Base-by-base conservation (phyloP, 2,888 invertebrate species). In the Harpalus rubripes region DNA sequence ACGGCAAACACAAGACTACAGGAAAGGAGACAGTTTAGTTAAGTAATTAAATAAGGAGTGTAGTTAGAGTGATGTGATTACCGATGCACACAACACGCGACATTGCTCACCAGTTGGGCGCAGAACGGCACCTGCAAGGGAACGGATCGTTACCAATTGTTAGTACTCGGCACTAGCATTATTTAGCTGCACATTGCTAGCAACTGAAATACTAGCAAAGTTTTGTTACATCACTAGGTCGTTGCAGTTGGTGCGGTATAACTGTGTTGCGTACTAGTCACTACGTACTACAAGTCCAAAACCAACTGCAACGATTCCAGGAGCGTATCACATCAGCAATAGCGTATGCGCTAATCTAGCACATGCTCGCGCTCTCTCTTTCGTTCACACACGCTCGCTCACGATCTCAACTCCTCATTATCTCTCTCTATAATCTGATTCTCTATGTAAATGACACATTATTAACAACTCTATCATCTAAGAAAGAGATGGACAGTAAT, bases 51-150 rank as follows among this genome's bases (percentile, higher is more conserved):
- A 63, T 76, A 81, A 82, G 86, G 87, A 88, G 90, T 90, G 90
- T 91, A 91, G 90, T 90, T 90, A 95, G 94, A 95, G 95, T 95
- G 95, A 94, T 94, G 95, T 95, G 95, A 95, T 93, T 96, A 96
- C 96, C 96, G 96, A 96, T 96, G 96, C 96, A 96, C 96, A 96
- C 96, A 96, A 96, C 96, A 96, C 96, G 96, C 96, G 95, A 95
- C 95, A 96, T 96, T 96, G 96, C 96, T 96, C 96, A 96, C 96
- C 96, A 96, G 95, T 95, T 96, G 96, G 94, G 96, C 96, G 95
- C 96, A 96, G 95, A 95, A 96, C 94, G 96, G 96, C 95, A 96
- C 96, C 96, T 96, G 96, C 93, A 92, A 92, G 91, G 92, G 92
- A 92, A 92, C 90, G 90, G 89, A 92, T 84, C 92, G 92, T 92